phyloP scores from a whole-genome alignment of 2,797 vertebrate genomes.

The Bryconaethiops microstoma region DNA sequence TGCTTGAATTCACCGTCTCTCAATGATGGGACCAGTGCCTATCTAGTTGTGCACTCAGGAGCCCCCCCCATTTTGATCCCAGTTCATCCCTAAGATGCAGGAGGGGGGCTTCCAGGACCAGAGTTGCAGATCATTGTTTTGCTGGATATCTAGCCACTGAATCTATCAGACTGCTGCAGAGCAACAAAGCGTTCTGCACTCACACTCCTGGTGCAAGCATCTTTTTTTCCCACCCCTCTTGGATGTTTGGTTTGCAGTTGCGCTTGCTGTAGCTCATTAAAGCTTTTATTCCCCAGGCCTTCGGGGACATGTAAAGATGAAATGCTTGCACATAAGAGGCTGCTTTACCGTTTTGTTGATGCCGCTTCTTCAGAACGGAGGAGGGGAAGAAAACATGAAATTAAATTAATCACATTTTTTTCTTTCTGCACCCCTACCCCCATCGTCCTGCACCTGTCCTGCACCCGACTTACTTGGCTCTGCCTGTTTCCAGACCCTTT shows the following conservation, averaged over 20 bases:
- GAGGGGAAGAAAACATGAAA: neutral
- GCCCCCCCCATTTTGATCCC: too few species aligned
- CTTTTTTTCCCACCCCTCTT: constrained; percentile 10
- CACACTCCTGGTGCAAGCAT: constrained; percentile 5
- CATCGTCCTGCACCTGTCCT: neutral
- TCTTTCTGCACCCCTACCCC: neutral
- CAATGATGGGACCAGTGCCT: too few species aligned
- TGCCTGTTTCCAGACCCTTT: neutral
- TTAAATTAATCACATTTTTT: neutral
- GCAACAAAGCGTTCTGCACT: neutral
- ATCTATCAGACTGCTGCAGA: neutral
- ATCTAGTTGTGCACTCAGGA: too few species aligned
- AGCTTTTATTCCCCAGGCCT: constrained; percentile 32
- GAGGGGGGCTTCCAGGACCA: neutral
- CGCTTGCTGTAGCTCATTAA: constrained; percentile 29
- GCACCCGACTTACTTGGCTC: neutral
- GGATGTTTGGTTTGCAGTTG: constrained; percentile 25
- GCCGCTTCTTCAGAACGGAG: neutral
- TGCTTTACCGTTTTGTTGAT: constrained; percentile 36
- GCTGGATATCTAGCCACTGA: neutral
- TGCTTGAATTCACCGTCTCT: too few species aligned
- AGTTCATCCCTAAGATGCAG: too few species aligned
- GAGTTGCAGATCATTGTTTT: neutral
- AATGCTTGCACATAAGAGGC: constrained; percentile 35
- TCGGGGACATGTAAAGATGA: constrained; percentile 22